Evolutionary conservation across 2,797 vertebrate genomes (phyloP), one percentile per base, ranked within the genome.

Genomic region (Scarus forsteni): DNA sequence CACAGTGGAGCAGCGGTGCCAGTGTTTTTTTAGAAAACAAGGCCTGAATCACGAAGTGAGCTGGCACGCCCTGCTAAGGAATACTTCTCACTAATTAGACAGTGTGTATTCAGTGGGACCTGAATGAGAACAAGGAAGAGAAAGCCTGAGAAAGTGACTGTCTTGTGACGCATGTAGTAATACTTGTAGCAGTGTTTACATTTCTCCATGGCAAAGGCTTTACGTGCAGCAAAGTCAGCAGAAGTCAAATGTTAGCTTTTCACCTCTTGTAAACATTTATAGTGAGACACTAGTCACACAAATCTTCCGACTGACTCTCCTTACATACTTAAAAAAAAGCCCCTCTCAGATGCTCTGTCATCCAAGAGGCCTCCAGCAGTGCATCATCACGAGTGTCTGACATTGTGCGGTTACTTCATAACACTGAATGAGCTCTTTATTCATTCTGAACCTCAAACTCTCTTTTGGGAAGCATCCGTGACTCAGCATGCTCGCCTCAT

Each of bases 11-110:
- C 81, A 83, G 88, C 80, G 38, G 48, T 74, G 90, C 70, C 88
- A 91, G 88, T 88, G 60, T 83, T 89, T 66, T 91, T 89, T 44
- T 85, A 13, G 50, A 79, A 67, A 85, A 69, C 70, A 65, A 69
- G 58, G 70, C 75, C 83, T 90, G 75, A 85, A 81, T 86, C 79
- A 75, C 66, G 57, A 82, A 6, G 75, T 8, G 60, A 55, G 52
- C 80, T 71, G 72, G 79, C 70, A 54, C 53, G 1, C 63, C 74
- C 69, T 61, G 66, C 87, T 72, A 62, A 71, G 73, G 78, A 83
- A 89, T 84, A 84, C 88, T 89, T 88, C 76, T 84, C 74, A 61
- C 63, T 90, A 84, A 91, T 89, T 87, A 91, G 88, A 91, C 81
- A 72, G 75, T 69, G 69, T 54, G 66, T 73, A 80, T 86, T 89